Evolutionary conservation across 2,113 vertebrate genomes (phyloP), one percentile per base, ranked within the genome.

Genomic region (Chaenogobius annularis): DNA sequence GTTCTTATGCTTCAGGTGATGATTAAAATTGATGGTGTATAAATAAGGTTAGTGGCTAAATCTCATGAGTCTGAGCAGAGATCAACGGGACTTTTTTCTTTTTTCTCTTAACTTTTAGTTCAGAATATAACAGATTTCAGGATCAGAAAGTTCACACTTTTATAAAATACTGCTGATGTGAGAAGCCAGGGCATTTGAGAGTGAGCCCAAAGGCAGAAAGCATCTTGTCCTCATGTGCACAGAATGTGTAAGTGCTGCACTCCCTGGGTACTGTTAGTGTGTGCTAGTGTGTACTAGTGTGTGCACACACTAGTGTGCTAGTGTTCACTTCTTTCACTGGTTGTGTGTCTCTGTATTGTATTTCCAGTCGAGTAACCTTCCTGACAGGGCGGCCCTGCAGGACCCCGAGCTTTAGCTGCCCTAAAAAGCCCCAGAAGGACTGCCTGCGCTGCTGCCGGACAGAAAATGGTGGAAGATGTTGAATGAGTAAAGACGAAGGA

Each of bases 331-430:
- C 44, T 37, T 46, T 58, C 43, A 43, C 68, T 75, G 44, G 26
- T 35, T 71, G 78, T 70, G 76, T 66, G 72, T 68, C 83, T 64
- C 37, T 69, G 81, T 58, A 84, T 79, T 83, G 78, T 79, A 79
- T 85, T 86, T 87, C 82, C 85, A 87, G 69, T 83, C 20, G 74
- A 87, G 70, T 69, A 87, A 74, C 85, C 83, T 83, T 55, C 72
- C 78, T 86, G 84, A 84, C 87, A 83, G 79, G 77, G 81, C 19
- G 69, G 73, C 69, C 75, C 81, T 74, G 70, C 68, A 82, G 73
- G 79, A 87, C 81, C 81, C 48, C 1, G 50, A 77, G 71, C 70
- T 73, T 72, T 54, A 67, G 79, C 77, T 82, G 78, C 75, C 79
- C 65, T 72, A 77, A 84, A 83, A 86, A 77, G 31, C 77, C 71